Conservation (phyloP, 2,888 invertebrate genomes). For the Orthosia cruda region DNA sequence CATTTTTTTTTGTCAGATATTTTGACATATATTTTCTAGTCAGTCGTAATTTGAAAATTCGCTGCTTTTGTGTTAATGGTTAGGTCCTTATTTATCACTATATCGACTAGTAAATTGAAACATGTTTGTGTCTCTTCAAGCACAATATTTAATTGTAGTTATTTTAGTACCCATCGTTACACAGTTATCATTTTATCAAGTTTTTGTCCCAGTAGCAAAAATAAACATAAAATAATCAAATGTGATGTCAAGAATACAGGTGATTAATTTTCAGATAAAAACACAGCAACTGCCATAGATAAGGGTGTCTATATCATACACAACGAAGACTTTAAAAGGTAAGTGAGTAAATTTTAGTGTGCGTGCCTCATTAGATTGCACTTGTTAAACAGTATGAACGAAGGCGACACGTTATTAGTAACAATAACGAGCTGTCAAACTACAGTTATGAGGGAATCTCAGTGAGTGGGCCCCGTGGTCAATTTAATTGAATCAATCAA, state of each 20-base stretch:
- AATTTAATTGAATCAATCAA: slow-evolving; percentile 50
- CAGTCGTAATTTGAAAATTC: no score
- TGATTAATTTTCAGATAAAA: slow-evolving; percentile 80
- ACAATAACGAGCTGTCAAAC: slow-evolving; percentile 70
- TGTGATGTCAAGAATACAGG: slow-evolving; percentile 42
- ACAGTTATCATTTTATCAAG: not conserved
- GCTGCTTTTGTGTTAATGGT: not conserved
- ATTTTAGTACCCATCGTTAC: not conserved
- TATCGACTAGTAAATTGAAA: not conserved
- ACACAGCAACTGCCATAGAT: slow-evolving; percentile 75
- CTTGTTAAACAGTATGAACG: slow-evolving; percentile 78
- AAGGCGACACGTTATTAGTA: slow-evolving; percentile 81
- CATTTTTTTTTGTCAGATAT: no score
- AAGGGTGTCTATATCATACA: slow-evolving; percentile 78
- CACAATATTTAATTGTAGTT: not conserved
- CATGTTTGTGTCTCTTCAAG: not conserved
- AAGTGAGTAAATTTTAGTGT: slow-evolving; percentile 78
- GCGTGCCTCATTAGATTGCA: slow-evolving; percentile 59
- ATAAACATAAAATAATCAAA: slow-evolving; percentile 37
- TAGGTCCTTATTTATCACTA: not conserved
- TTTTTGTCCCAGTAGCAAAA: not conserved
- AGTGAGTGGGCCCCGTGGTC: no score
- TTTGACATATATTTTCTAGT: no score
- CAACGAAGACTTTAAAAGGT: slow-evolving; percentile 81
- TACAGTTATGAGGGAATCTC: slow-evolving; percentile 70